phyloP scores from a whole-genome alignment of 2,113 vertebrate genomes.

The zebrafish (Danio rerio) region GRCz12tu NC_133192.1:22786001-22786500 shows the following conservation, averaged over 20 bases:
- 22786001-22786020: too few species aligned
- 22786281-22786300: not conserved
- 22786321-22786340: not conserved
- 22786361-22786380: not conserved
- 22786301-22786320: not conserved
- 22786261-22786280: not conserved
- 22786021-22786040: too few species aligned
- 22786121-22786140: not conserved
- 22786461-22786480: not conserved
- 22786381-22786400: constrained; percentile 10
- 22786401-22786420: not conserved
- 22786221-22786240: not conserved
- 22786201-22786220: not conserved
- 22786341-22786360: not conserved
- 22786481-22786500: not conserved
- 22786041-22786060: too few species aligned
- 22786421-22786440: not conserved
- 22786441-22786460: not conserved
- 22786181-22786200: not conserved
- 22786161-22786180: not conserved
- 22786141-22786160: not conserved
- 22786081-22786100: not conserved
- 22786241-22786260: not conserved
- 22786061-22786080: not conserved
- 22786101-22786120: not conserved